Percentiles rank a stretch among this genome's conserved stretches.
Evolutionary conservation across 1,140 invertebrate genomes (phyloP).

Genomic region (Pogonomyrmex barbatus): DNA sequence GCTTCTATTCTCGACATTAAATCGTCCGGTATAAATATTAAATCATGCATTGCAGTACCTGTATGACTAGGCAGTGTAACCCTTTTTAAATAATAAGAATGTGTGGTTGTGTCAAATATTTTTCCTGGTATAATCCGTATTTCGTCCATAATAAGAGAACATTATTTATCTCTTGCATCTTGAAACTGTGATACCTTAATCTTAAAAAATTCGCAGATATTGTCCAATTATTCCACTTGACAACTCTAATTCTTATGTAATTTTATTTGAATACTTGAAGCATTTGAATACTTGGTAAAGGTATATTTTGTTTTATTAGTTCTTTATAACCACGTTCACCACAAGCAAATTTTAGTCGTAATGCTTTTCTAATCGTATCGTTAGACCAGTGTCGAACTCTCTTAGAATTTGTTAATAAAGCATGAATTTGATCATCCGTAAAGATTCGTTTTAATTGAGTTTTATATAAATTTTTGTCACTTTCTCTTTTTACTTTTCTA

Average conservation of each 20-base stretch:
- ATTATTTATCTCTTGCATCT: neutral
- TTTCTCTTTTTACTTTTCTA: neutral
- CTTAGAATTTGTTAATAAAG: neutral
- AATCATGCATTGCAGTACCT: neutral
- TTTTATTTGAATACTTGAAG: neutral
- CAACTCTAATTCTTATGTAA: neutral
- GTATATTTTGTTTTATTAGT: neutral
- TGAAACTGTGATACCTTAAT: neutral
- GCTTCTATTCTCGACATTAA: neutral
- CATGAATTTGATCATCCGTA: neutral
- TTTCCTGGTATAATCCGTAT: neutral
- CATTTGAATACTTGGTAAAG: neutral
- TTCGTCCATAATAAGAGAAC: neutral
- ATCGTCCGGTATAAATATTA: neutral
- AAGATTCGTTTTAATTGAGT: neutral
- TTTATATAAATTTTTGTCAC: neutral
- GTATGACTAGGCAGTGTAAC: conserved; percentile 10
- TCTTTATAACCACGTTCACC: neutral
- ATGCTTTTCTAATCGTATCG: conserved; percentile 3
- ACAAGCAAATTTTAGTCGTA: neutral
- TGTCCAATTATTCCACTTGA: neutral
- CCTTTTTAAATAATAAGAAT: neutral
- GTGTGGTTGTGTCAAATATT: neutral
- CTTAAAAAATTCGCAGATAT: neutral
- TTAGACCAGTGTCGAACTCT: neutral